Conservation (phyloP, 1,140 invertebrate species). For the Calephelis nemesis region DNA sequence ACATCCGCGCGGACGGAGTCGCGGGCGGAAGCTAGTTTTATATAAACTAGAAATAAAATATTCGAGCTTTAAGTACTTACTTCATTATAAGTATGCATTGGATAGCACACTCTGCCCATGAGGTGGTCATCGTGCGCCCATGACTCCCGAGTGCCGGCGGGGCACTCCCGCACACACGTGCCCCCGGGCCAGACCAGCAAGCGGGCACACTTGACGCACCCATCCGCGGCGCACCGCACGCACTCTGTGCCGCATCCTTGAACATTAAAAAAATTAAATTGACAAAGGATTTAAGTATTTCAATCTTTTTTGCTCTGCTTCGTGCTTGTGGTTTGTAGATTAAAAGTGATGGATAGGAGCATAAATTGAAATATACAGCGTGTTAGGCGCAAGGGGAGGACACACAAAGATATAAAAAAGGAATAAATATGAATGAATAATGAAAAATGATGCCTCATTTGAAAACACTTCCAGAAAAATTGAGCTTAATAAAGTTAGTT, state of each 20-base stretch:
- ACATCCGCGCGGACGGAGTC: no score
- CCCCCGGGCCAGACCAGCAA: constrained; percentile 65
- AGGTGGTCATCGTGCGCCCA: constrained; percentile 72
- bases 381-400: no score
- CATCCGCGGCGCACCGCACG: constrained; percentile 63
- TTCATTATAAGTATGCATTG: constrained; percentile 63
- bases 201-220: constrained; percentile 63
- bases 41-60: neutral
- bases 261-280: constrained; percentile 15
- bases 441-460: no score
- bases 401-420: no score
- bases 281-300: no score
- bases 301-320: no score
- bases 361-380: no score
- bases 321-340: no score
- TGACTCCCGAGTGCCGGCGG: constrained; percentile 58
- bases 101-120: constrained; percentile 71
- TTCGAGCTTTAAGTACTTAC: constrained; percentile 36
- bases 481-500: no score
- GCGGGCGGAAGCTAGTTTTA: neutral
- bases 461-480: no score
- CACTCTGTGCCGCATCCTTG: constrained; percentile 70
- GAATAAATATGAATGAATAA: no score
- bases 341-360: no score
- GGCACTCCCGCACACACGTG: constrained; percentile 56